These are phyloP conservation scores for Brachylomia viminalis DNA, from an alignment of 2,888 invertebrate species.

Conservation along the genomic window DNA sequence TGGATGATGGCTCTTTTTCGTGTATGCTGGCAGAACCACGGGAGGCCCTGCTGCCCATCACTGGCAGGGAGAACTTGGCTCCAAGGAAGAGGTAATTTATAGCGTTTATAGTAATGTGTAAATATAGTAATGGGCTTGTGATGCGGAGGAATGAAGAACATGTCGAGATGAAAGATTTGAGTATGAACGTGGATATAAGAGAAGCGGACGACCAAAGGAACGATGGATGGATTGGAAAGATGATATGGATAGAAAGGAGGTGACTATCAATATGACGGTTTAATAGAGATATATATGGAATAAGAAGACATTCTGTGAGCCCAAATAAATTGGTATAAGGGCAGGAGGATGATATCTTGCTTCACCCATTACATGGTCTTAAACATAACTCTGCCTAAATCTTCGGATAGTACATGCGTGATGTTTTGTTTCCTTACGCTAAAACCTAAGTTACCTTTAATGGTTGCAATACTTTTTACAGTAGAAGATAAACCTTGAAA, in stretches of 20 bases:
- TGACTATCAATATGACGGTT: not conserved
- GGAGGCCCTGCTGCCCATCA: conserved; percentile 88
- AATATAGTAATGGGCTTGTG: not conserved
- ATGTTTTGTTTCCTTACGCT: not conserved
- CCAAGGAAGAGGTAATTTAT: conserved; percentile 83
- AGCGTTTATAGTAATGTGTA: too few species aligned
- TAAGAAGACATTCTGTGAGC: not conserved
- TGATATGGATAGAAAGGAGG: not conserved
- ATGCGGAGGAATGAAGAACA: not conserved
- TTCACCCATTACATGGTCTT: not conserved
- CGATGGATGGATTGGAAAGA: not conserved
- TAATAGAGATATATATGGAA: too few species aligned
- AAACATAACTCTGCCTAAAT: not conserved
- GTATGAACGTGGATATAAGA: not conserved
- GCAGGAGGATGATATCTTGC: not conserved
- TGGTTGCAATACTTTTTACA: not conserved
- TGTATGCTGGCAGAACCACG: conserved; percentile 88
- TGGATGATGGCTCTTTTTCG: conserved; percentile 84
- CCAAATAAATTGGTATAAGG: not conserved
- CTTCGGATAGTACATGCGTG: not conserved
- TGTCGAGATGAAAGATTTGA: not conserved
- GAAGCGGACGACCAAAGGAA: not conserved
- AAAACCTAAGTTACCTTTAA: not conserved
- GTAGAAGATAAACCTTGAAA: not conserved
- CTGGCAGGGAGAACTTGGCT: conserved; percentile 87